phyloP scores from a whole-genome alignment of 2,888 invertebrate genomes.

The Cheiracanthium punctorium region DNA sequence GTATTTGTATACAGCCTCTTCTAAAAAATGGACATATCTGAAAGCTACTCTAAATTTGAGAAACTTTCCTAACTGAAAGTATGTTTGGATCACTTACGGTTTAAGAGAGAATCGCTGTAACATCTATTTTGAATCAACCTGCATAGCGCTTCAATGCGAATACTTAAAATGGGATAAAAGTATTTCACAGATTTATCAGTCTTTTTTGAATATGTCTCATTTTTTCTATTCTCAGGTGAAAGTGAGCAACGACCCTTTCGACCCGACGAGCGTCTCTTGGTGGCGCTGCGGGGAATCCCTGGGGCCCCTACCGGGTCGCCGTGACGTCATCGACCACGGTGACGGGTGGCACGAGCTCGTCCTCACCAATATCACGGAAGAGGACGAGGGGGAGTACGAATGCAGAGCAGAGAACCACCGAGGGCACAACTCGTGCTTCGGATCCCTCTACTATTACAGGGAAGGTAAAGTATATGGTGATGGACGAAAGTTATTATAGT shows the following conservation, averaged over 20 bases:
- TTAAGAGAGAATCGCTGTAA: too few relatives aligned
- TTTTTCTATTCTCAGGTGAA: slow-evolving; percentile 29
- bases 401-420: slow-evolving; percentile 65
- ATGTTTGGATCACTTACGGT: too few relatives aligned
- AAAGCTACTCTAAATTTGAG: too few relatives aligned
- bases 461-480: too few relatives aligned
- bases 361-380: slow-evolving; percentile 64
- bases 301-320: slow-evolving; percentile 43
- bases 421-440: slow-evolving; percentile 68
- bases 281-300: slow-evolving; percentile 66
- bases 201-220: not conserved
- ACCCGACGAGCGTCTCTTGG: slow-evolving; percentile 61
- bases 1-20: too few relatives aligned
- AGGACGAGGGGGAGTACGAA: slow-evolving; percentile 71
- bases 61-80: too few relatives aligned
- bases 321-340: slow-evolving; percentile 59
- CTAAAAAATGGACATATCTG: too few relatives aligned
- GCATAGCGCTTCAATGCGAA: too few relatives aligned
- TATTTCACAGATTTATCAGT: too few relatives aligned
- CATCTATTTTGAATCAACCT: too few relatives aligned
- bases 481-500: too few relatives aligned
- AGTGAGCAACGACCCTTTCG: slow-evolving; percentile 44
- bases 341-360: slow-evolving; percentile 71
- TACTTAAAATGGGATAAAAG: too few relatives aligned
- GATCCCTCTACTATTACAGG: slow-evolving; percentile 67